These are phyloP conservation scores for Melanotaenia duboulayi DNA, from an alignment of 2,113 vertebrate species.

Conservation along the genomic window DNA sequence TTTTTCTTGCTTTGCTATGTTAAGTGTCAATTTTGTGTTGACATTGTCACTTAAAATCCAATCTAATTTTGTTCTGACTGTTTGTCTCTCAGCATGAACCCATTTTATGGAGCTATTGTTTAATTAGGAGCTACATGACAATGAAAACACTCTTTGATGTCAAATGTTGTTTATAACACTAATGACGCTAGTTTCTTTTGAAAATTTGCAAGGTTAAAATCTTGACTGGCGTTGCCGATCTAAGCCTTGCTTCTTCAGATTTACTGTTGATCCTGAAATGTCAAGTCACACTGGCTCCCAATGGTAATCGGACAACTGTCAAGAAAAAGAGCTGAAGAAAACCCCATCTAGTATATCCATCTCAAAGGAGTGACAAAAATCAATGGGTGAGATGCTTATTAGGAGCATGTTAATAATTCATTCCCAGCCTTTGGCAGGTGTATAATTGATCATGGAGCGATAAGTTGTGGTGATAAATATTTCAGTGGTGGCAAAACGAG, in stretches of 20 bases:
- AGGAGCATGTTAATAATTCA: slow-evolving; percentile 80
- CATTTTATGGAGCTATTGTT: too few species aligned
- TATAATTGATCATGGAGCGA: slow-evolving; percentile 80
- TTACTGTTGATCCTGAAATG: slow-evolving; percentile 23
- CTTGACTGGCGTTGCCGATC: not conserved
- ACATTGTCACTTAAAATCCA: too few species aligned
- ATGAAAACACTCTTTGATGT: too few species aligned
- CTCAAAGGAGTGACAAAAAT: slow-evolving; percentile 76
- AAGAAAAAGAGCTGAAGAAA: slow-evolving; percentile 58
- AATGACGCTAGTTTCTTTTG: too few species aligned
- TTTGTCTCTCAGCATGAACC: too few species aligned
- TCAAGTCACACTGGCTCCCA: slow-evolving; percentile 21
- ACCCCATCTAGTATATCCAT: slow-evolving; percentile 71
- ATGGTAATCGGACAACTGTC: slow-evolving; percentile 49
- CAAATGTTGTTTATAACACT: too few species aligned
- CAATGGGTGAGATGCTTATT: slow-evolving; percentile 78
- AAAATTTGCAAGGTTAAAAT: slow-evolving; percentile 5
- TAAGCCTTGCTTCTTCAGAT: not conserved
- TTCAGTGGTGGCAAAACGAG: slow-evolving; percentile 62
- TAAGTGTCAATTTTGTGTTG: too few species aligned
- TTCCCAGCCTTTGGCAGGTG: slow-evolving; percentile 64
- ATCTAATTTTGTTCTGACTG: too few species aligned
- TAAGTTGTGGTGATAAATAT: slow-evolving; percentile 81
- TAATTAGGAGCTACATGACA: too few species aligned
- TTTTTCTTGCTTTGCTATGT: too few species aligned